Evolutionary conservation across 2,113 vertebrate species (phyloP), one percentile per base, ranked within the genome.

Genomic region (Petrocephalus microphthalmus): DNA sequence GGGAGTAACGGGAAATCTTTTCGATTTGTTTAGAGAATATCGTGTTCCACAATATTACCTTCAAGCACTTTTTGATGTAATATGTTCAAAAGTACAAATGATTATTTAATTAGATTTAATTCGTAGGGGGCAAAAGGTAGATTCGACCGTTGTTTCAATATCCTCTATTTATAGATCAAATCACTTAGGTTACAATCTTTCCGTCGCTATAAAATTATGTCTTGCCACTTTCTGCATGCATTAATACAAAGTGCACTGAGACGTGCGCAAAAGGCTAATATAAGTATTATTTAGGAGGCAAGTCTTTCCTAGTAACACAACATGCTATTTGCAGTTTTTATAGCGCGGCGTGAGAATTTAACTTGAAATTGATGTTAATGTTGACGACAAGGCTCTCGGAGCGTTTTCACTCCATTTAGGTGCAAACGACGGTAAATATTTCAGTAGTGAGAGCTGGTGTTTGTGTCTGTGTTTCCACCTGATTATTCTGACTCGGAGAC

Each of bases 391-490:
- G 15, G 52, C 25, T n/a, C 49, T 53, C 51, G 45, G n/a, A 8
- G 19, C 25, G 19, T 88, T 89, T 67, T 22, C 13, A 25, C 54
- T 84, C 54, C 57, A 85, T 84, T 47, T 85, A 13, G 82, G 42
- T 64, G 82, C 47, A 87, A 52, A 25, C 45, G 78, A 84, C 33
- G 10, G 82, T 84, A 88, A 64, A 67, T 84, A 88, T 88, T 85
- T 67, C 84, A 71, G 51, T 64, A 86, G 47, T 53, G 60, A 88
- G 17, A 47, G 84, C 83, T 67, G 20, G 19, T 74, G 57, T 82
- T 22, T 88, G 60, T 71, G 71, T 78, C 56, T 82, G 17, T 74
- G 49, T 71, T 78, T 89, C 71, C 64, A 29, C 54, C 60, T 86
- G 84, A 86, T 89, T 54, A 78, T 85, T 86, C 52, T 29, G 67